Base-by-base conservation (phyloP, 2,797 vertebrate species). In the Sparidentex hasta region DNA sequence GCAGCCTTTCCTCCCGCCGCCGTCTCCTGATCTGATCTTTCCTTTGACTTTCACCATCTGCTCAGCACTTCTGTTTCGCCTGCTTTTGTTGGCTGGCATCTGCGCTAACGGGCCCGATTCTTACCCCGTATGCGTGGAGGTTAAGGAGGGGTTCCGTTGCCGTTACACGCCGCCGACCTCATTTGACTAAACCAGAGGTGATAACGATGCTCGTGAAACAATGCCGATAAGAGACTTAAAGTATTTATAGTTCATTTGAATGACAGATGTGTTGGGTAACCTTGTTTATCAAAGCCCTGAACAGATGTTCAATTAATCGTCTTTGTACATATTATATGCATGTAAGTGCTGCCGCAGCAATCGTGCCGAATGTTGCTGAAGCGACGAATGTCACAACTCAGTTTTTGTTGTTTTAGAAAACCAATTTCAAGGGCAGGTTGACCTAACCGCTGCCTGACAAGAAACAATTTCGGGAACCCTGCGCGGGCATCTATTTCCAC, bases 31-130 rank as follows among this genome's bases (percentile, higher is more conserved):
- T 76, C 64, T 27, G 41, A 65, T 75, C 77, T 78, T 61, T 44
- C 29, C 57, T 69, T 74, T 82, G 65, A 80, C 74, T 81, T 76
- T 59, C 57, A 62, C 84, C 79, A 77, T 87, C 69, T 79, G 68
- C 61, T 82, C 23, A 21, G 52, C 71, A 44, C 54, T 61, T 78
- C 41, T 69, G 23, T 47, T 65, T 73, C 17, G 25, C 74, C 61
- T 81, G 61, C 68, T 78, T 76, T 25, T 17, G 50, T 62, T 78
- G 65, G 41, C 52, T 76, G 51, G 16, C 18, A 17, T 68, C 64
- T 65, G 63, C 38, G 2, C 29, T 63, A 75, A 69, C n/a, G 56
- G 51, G 58, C 23, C 50, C 25, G 12, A 74, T 50, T 73, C 29
- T 71, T 44, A 71, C 67, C 18, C 33, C 44, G 51, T 57, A 16